Evolutionary conservation across 2,113 vertebrate species (phyloP).

Genomic region (Hiodon tergisus): DNA sequence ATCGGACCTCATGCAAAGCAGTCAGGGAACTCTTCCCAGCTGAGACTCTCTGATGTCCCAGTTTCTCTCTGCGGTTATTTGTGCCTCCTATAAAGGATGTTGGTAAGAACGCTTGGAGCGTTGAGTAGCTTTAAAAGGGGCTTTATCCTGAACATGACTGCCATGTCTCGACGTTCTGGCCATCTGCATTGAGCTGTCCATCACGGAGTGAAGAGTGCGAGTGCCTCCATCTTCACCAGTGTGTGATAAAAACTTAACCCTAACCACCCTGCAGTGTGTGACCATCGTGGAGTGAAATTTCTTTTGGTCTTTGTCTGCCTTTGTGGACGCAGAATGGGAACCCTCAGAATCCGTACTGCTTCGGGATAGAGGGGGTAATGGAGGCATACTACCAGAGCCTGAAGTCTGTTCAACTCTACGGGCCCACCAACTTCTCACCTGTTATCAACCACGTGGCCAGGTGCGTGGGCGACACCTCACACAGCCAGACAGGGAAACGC

Average conservation of each 20-base stretch:
- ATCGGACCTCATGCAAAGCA: neutral
- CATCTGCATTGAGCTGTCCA: no score
- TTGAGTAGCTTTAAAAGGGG: neutral
- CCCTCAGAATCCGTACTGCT: slow-evolving; percentile 75
- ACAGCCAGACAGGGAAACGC: neutral
- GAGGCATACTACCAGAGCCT: slow-evolving; percentile 75
- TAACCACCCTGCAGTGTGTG: neutral
- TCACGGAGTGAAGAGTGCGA: no score
- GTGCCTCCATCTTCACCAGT: no score
- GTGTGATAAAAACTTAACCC: neutral
- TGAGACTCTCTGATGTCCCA: neutral
- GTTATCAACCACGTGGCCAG: slow-evolving; percentile 79
- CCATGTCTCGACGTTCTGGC: no score
- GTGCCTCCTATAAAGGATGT: no score
- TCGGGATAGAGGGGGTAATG: slow-evolving; percentile 76
- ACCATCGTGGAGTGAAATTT: neutral
- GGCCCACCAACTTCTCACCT: slow-evolving; percentile 75
- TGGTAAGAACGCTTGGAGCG: no score
- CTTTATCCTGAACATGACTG: neutral
- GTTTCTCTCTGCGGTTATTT: no score
- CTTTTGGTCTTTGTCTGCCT: neutral
- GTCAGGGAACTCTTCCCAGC: neutral
- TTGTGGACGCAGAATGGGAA: slow-evolving; percentile 65
- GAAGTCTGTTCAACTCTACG: slow-evolving; percentile 74
- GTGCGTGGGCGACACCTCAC: slow-evolving; percentile 48